Base-by-base conservation (phyloP, 2,888 invertebrate species). In the Trissolcus brochymenae region DNA sequence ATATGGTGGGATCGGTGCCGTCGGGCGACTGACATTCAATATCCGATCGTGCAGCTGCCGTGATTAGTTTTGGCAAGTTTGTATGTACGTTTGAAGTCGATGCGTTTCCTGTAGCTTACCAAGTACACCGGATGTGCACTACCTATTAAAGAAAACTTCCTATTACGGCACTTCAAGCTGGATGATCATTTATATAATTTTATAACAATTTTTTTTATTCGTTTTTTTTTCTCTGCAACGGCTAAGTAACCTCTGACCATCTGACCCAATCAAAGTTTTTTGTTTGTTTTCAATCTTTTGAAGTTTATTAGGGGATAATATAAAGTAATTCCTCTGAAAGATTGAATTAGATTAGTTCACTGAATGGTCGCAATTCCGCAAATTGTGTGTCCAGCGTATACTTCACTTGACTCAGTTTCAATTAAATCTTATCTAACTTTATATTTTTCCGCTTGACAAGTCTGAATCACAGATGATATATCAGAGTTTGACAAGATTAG, bases 211-310 rank as follows among this genome's bases (percentile, higher is more conserved):
- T 54, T n/a, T 68, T 68, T 59, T 53, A 75, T 68, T 68, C 46
- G 54, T 57, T 75, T 62, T 59, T 50, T 57, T 2, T 25, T 25
- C 21, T 21, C n/a, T n/a, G n/a, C 25, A 25, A 25, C 4, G 25
- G 4, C 4, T 25, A 25, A n/a, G n/a, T n/a, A n/a, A n/a, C n/a
- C n/a, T 25, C 68, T 73, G 64, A 73, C 72, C 73, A n/a, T 77
- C 51, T 72, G 73, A 64, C 64, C 73, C 54, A 66, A 25, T 64
- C 40, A 59, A 29, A 51, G 55, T 25, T 25, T 25, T 3, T 67
- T 25, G 73, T n/a, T n/a, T n/a, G n/a, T n/a, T n/a, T n/a, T n/a
- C n/a, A 68, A 64, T 73, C 60, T 74, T 68, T 74, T 55, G 53
- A 59, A 70, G 62, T 66, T 62, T 43, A 60, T 70, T 60, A 51